Evolutionary conservation across 2,797 vertebrate species (phyloP).

Genomic region (Adelosebastes latens): DNA sequence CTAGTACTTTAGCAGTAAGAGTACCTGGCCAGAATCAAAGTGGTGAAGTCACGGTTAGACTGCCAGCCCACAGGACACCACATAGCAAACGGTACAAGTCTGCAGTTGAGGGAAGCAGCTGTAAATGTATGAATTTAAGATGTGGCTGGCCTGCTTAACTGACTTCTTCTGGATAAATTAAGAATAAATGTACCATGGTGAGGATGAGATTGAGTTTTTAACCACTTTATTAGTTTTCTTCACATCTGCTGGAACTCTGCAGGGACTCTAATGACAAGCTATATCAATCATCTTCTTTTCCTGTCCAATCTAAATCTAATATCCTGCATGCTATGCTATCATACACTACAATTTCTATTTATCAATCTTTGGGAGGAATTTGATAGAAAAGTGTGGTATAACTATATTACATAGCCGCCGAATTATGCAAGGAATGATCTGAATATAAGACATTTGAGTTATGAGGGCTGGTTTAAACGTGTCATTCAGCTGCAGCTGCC

Average conservation of each 20-base stretch:
- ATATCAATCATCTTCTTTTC: conserved; percentile 7
- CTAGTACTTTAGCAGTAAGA: not conserved
- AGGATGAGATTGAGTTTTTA: conserved; percentile 14
- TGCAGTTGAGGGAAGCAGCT: not conserved
- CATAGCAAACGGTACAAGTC: not conserved
- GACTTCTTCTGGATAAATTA: conserved; percentile 9
- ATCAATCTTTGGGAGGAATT: not conserved
- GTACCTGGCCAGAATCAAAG: not conserved
- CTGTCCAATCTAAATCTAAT: not conserved
- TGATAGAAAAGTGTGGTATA: not conserved
- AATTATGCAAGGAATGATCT: not conserved
- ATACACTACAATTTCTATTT: not conserved
- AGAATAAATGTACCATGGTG: not conserved
- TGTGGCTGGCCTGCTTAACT: not conserved
- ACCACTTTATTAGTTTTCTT: conserved; percentile 6
- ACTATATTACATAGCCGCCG: not conserved
- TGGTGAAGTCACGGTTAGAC: not conserved
- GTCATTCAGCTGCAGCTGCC: conserved; percentile 6
- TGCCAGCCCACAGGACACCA: not conserved
- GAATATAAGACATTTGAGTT: not conserved
- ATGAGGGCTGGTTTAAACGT: not conserved
- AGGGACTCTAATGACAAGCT: not conserved
- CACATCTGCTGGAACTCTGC: not conserved
- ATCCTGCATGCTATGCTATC: not conserved
- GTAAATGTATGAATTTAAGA: not conserved